Conservation (phyloP, 1,140 invertebrate species). For the Heliothis virescens region DNA sequence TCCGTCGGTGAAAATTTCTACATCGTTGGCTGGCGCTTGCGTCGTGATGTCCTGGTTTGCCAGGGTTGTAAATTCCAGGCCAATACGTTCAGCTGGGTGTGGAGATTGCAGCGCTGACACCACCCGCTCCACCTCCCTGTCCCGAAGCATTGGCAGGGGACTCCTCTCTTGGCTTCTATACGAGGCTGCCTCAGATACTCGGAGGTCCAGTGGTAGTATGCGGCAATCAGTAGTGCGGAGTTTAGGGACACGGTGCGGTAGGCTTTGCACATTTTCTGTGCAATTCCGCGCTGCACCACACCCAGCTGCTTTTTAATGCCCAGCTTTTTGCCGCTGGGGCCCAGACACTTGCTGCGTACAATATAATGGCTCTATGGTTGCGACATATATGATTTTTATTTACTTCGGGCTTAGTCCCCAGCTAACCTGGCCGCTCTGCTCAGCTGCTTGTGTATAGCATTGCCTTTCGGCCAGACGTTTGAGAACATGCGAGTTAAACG, state of each 20-base stretch:
- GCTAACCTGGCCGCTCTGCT: constrained; percentile 10
- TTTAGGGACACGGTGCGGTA: constrained; percentile 55
- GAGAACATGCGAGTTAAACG: not conserved
- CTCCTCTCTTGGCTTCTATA: constrained; percentile 52
- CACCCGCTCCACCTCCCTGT: constrained; percentile 46
- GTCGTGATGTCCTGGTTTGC: not conserved
- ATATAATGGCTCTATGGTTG: constrained; percentile 16
- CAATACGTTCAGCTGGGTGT: constrained; percentile 39
- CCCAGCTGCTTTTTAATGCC: constrained; percentile 1
- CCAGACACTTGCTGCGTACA: constrained; percentile 33
- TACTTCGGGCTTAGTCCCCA: constrained; percentile 29
- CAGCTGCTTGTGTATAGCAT: not conserved
- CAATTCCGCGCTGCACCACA: constrained; percentile 23
- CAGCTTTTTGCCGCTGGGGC: constrained; percentile 4
- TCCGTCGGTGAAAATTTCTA: constrained; percentile 50
- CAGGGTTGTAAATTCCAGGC: constrained; percentile 12
- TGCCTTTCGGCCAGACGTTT: constrained; percentile 12
- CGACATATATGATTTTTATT: constrained; percentile 25
- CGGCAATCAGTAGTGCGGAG: constrained; percentile 50
- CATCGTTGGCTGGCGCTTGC: not conserved
- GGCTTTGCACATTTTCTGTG: constrained; percentile 51
- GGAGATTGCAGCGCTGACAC: not conserved
- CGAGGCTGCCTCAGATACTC: constrained; percentile 49
- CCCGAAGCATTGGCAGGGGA: not conserved
- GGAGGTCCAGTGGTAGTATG: constrained; percentile 53